Base-by-base conservation (phyloP, 2,888 invertebrate genomes). In the Neocrepidodera transversa region DNA sequence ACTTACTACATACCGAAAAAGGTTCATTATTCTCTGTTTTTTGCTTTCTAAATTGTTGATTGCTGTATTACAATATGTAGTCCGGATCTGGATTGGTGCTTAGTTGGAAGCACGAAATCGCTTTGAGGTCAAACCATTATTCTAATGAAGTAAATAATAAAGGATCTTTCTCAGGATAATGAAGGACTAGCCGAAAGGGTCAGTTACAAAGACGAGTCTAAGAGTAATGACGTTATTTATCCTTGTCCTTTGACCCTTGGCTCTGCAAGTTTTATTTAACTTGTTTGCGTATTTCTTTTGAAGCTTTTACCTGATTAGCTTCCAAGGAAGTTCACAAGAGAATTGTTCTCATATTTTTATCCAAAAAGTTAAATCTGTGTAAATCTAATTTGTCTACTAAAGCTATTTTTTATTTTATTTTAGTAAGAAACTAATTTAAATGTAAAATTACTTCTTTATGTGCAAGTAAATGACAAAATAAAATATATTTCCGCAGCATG, bases 191-290 rank as follows among this genome's bases (percentile, higher is more conserved):
- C 63, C 55, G 32, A 65, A 68, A 66, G 68, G 66, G 67, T 68
- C 67, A 68, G 60, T 63, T 60, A 53, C 63, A 58, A 55, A 61
- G 64, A 63, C 60, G 57, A 56, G 57, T 59, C 60, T 62, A 58
- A 62, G 64, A 67, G 65, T 68, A 69, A 71, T 68, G 67, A 64
- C 55, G 62, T 63, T 58, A 71, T 69, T 69, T 68, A 66, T 69
- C 61, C 60, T 52, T 58, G 68, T 69, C 50, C 60, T 66, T 65
- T 62, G 61, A 63, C 54, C 58, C 51, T 45, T 26, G 36, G 36
- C 16, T 36, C 20, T 26, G 40, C 13, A 45, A 54, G 23, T 45
- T 50, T 38, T 48, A 28, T 30, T 13, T 35, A 53, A 36, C 48
- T 62, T 62, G 51, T 58, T 51, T 58, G 54, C 30, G 16, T 43